phyloP scores from a whole-genome alignment of 2,113 vertebrate species.

The Tympanuchus pallidicinctus region DNA sequence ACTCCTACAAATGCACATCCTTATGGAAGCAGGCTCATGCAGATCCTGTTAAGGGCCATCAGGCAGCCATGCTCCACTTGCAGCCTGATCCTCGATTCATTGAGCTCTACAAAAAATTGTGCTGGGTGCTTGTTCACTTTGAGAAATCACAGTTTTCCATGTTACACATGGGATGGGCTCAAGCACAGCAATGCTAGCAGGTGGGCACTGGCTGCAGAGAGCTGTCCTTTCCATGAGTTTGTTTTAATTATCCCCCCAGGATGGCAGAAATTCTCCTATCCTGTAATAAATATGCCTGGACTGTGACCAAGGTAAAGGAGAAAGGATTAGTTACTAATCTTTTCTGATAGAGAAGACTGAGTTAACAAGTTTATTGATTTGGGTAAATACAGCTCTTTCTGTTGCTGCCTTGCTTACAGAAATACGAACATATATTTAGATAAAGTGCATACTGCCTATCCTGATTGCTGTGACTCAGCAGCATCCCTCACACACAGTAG shows the following conservation, averaged over 20 bases:
- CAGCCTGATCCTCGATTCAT: not conserved
- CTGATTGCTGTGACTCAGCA: not conserved
- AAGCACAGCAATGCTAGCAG: fast-evolving
- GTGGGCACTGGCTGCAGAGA: not conserved
- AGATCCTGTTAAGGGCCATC: no score
- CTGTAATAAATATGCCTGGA: not conserved
- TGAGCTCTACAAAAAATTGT: not conserved
- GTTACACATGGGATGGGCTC: fast-evolving
- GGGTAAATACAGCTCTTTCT: not conserved
- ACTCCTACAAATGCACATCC: not conserved
- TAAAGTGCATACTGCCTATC: fast-evolving
- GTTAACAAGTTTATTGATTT: slow-evolving; percentile 48
- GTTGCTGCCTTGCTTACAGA: not conserved
- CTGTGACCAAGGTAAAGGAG: not conserved
- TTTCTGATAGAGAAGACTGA: not conserved
- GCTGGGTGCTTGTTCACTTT: not conserved
- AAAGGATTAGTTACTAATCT: slow-evolving; percentile 34
- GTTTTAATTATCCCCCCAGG: not conserved
- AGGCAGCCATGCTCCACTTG: not conserved
- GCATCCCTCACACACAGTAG: not conserved
- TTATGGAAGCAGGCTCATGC: fast-evolving
- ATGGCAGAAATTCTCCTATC: not conserved
- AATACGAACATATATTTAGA: not conserved
- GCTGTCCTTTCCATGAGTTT: not conserved
- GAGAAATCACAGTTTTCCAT: not conserved